Conservation (phyloP, 2,888 invertebrate genomes). For the Willowsia nigromaculata region DNA sequence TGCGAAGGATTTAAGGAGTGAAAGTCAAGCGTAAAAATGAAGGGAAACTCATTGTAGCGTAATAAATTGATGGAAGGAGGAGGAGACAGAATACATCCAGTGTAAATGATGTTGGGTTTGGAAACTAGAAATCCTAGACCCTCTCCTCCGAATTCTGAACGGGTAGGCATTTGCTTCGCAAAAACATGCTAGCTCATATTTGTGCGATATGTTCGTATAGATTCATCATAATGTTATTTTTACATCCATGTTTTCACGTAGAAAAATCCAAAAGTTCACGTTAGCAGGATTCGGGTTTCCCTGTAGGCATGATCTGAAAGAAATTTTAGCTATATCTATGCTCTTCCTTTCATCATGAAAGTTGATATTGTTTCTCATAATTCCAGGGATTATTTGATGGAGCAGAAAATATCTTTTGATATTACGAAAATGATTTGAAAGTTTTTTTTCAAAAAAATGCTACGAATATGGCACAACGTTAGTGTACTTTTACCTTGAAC, state of each 20-base stretch:
- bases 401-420: background rate
- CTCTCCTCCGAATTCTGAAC: background rate
- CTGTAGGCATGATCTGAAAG: background rate
- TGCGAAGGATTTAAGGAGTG: background rate
- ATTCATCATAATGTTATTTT: background rate
- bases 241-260: background rate
- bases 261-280: background rate
- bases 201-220: too few relatives aligned
- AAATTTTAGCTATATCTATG: background rate
- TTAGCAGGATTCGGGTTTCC: background rate
- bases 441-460: background rate
- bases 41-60: background rate
- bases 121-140: background rate
- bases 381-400: background rate
- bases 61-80: conserved; percentile 17
- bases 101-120: conserved; percentile 10
- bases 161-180: too few relatives aligned
- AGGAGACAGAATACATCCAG: background rate
- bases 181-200: too few relatives aligned
- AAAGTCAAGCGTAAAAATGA: conserved; percentile 49
- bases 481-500: background rate
- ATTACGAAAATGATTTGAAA: background rate
- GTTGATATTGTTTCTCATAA: background rate
- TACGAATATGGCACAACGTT: too few relatives aligned
- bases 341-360: background rate